Percentiles rank a stretch among this genome's conserved stretches.
Conservation (phyloP, 2,113 vertebrate species). For the western clawed frog (Xenopus tropicalis) region UCB_Xtro_10.0 CM004444.2:178055501-178056000, state of each 20-base stretch:
- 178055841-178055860: slow-evolving; percentile 1
- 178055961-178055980: background rate
- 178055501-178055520: slow-evolving; percentile 17
- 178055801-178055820: background rate
- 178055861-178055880: slow-evolving; percentile 22
- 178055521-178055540: slow-evolving; percentile 18
- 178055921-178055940: slow-evolving; percentile 26
- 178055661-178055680: slow-evolving; percentile 38
- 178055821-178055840: slow-evolving; percentile 7
- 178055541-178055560: slow-evolving; percentile 19
- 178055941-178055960: background rate
- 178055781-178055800: background rate
- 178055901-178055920: slow-evolving; percentile 33
- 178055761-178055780: slow-evolving; percentile 3
- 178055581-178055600: slow-evolving; percentile 8
- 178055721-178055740: slow-evolving; percentile 41
- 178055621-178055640: slow-evolving; percentile 4
- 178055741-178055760: slow-evolving; percentile 31
- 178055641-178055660: slow-evolving; percentile 11
- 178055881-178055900: slow-evolving; percentile 19
- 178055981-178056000: background rate
- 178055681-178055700: background rate
- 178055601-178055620: slow-evolving; percentile 10
- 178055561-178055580: background rate
- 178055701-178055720: slow-evolving; percentile 18